These are phyloP conservation scores for Trichopria drosophilae DNA, from an alignment of 2,888 invertebrate genomes.

Conservation along the genomic window DNA sequence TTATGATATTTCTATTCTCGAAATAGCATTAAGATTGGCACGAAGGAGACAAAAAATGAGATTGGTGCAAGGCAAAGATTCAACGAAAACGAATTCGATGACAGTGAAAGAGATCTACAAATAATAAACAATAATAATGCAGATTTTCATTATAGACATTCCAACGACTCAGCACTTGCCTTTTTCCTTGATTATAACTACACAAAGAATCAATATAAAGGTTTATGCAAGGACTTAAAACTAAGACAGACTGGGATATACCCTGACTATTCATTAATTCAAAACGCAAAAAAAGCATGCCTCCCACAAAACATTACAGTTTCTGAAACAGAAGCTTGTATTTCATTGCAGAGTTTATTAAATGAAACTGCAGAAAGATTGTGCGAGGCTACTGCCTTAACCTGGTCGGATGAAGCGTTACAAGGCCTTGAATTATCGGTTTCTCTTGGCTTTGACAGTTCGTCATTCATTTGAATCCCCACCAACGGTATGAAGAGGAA, in stretches of 20 bases:
- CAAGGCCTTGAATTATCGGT: constrained; percentile 1
- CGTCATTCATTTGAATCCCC: constrained; percentile 10
- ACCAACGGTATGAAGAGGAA: constrained; percentile 4
- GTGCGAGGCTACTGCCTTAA: constrained; percentile 6
- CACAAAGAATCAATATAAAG: constrained; percentile 1
- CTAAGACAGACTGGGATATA: not conserved
- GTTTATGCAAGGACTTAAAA: constrained; percentile 1
- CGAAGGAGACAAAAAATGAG: no score
- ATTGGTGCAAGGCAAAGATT: no score
- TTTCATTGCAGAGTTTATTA: constrained; percentile 9
- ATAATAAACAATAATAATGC: no score
- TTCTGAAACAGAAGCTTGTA: constrained; percentile 5
- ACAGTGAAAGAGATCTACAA: no score
- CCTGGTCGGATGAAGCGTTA: constrained; percentile 5
- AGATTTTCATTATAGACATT: no score
- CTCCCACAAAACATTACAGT: not conserved
- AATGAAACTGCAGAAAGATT: constrained; percentile 12
- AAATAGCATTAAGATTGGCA: no score
- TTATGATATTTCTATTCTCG: no score
- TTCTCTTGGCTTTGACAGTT: constrained; percentile 10
- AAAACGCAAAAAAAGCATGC: not conserved
- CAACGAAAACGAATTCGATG: no score
- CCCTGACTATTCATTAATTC: constrained; percentile 7
- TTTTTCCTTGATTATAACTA: constrained; percentile 9
- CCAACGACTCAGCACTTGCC: constrained; percentile 7